phyloP scores from a whole-genome alignment of 1,140 invertebrate species.

The Tribolium castaneum region DNA sequence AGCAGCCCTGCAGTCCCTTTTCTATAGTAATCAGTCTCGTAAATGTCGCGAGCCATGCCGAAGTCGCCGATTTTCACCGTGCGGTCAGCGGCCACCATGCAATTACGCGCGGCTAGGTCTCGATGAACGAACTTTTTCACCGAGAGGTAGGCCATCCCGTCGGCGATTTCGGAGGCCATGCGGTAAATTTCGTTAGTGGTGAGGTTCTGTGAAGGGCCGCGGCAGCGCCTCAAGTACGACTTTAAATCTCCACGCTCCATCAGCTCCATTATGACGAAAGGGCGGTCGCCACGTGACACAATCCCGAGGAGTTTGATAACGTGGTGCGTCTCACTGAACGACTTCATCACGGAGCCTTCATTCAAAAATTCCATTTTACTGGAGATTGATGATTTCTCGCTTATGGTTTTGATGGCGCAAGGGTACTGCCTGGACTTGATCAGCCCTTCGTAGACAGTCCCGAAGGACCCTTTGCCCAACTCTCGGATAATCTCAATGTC shows the following conservation, averaged over 20 bases:
- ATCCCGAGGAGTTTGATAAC: slow-evolving; percentile 80
- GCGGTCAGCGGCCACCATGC: slow-evolving; percentile 76
- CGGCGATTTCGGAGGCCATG: slow-evolving; percentile 83
- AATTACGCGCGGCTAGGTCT: slow-evolving; percentile 84
- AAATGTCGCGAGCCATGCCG: slow-evolving; percentile 78
- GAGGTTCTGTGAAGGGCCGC: slow-evolving; percentile 58
- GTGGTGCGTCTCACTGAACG: slow-evolving; percentile 73
- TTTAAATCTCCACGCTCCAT: slow-evolving; percentile 82
- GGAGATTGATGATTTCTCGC: slow-evolving; percentile 82
- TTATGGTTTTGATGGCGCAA: slow-evolving; percentile 96
- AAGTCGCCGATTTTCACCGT: slow-evolving; percentile 82
- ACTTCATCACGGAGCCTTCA: slow-evolving; percentile 96
- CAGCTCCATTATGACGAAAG: slow-evolving; percentile 81
- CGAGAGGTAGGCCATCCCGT: slow-evolving; percentile 83
- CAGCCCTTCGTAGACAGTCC: slow-evolving; percentile 74
- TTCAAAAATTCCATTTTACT: slow-evolving; percentile 92
- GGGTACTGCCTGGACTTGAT: slow-evolving; percentile 66
- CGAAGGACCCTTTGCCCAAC: slow-evolving; percentile 95
- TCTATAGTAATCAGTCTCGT: slow-evolving; percentile 81
- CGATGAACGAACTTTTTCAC: slow-evolving; percentile 80
- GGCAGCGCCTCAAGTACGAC: slow-evolving; percentile 69
- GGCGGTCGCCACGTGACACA: slow-evolving; percentile 73
- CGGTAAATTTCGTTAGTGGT: slow-evolving; percentile 64
- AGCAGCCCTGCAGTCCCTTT: slow-evolving; percentile 71
- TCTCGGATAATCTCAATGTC: slow-evolving; percentile 82